Base-by-base conservation (phyloP, 2,888 invertebrate species). In the Apotomis capreana region DNA sequence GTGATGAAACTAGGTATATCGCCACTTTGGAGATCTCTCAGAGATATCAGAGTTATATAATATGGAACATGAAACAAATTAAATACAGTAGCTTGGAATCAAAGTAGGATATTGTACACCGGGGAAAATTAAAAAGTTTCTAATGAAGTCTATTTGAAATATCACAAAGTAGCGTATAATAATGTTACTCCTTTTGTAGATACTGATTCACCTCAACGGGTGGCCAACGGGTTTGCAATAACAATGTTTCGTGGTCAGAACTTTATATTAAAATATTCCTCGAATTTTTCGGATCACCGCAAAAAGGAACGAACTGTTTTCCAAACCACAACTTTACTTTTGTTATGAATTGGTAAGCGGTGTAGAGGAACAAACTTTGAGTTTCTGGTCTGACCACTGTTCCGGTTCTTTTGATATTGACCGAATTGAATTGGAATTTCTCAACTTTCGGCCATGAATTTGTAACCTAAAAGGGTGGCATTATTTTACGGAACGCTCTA, bases 261-360 rank as follows among this genome's bases (percentile, higher is more conserved):
- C 72, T 68, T 72, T 62, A 62, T 68, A 72, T 72, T 72, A 58
- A 68, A 72, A 72, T 72, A 72, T 68, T 58, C 68, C 51, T 68
- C 44, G 36, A 68, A 68, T 72, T 68, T 72, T 72, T 72, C 67
- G 62, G 67, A 68, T 55, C 72, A 59, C 72, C 72, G 68, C 72
- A 63, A 58, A 63, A 72, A 63, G 62, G 68, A 72, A 46, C 63
- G 9, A 72, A 58, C 68, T 44, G 68, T 68, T 72, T 68, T 49
- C 55, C 62, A 52, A 72, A 72, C 72, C 72, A 54, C 72, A 68
- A 72, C 72, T 68, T 63, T 68, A 72, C 72, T 72, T 72, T 63
- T 59, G 72, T 72, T 72, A 68, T 72, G 72, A 72, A 68, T 72
- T 54, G 72, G 68, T 72, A 72, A 72, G 63, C 68, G 58, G 40